phyloP scores from a whole-genome alignment of 2,113 vertebrate species.

The Barbus barbus region DNA sequence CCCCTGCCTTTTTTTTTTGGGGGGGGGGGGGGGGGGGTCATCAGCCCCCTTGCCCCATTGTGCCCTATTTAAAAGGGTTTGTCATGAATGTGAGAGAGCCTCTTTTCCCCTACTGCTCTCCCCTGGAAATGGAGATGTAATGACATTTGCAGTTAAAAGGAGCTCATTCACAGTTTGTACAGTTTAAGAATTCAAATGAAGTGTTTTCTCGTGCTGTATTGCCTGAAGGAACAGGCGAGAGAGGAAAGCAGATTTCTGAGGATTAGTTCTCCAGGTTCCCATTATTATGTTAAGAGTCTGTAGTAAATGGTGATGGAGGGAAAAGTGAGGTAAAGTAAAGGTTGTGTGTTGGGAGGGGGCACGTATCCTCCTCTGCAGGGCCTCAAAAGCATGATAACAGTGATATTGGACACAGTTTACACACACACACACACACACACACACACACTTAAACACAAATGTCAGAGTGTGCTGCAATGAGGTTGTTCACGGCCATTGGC shows the following conservation, averaged over 20 bases:
- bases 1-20: constrained; percentile 29
- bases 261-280: constrained; percentile 91
- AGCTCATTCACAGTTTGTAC: constrained; percentile 87
- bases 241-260: constrained; percentile 92
- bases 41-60: constrained; percentile 77
- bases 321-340: constrained; percentile 70
- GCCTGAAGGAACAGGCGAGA: constrained; percentile 88
- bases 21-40: constrained; percentile 5
- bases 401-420: constrained; percentile 39
- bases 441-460: constrained; percentile 21
- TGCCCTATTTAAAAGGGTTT: constrained; percentile 71
- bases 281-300: constrained; percentile 89
- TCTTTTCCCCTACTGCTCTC: constrained; percentile 85
- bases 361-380: constrained; percentile 20
- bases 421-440: neutral
- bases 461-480: neutral
- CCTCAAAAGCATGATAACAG: constrained; percentile 40
- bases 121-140: constrained; percentile 91
- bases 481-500: constrained; percentile 39
- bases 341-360: constrained; percentile 43
- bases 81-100: constrained; percentile 85
- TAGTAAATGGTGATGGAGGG: constrained; percentile 76
- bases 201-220: constrained; percentile 82
- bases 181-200: constrained; percentile 95
- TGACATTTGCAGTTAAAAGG: constrained; percentile 97